Conservation (phyloP, 2,113 vertebrate species). For the Thunnus thynnus region DNA sequence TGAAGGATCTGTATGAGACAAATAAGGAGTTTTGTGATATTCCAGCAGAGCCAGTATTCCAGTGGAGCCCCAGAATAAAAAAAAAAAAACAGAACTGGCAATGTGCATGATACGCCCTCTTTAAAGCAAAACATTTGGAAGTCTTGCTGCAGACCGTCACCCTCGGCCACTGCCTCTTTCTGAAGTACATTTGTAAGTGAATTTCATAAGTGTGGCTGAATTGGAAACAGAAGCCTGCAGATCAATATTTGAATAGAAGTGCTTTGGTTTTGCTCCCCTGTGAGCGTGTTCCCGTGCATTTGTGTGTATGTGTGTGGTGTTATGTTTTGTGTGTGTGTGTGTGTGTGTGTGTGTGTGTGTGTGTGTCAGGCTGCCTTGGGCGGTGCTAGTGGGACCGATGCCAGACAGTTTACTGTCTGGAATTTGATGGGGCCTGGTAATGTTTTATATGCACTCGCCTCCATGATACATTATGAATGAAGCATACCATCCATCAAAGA, state of each 20-base stretch:
- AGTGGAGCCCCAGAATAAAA: too few species aligned
- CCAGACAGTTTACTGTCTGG: slow-evolving; percentile 73
- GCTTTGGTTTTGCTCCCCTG: slow-evolving; percentile 61
- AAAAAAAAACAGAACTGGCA: too few species aligned
- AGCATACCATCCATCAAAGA: slow-evolving; percentile 60
- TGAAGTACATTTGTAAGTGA: slow-evolving; percentile 62
- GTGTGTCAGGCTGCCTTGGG: slow-evolving; percentile 48
- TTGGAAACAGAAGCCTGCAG: slow-evolving; percentile 66
- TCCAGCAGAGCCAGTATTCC: too few species aligned
- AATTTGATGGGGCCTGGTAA: slow-evolving; percentile 70
- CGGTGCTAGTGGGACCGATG: slow-evolving; percentile 60
- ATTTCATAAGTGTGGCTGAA: slow-evolving; percentile 67
- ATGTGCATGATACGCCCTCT: too few species aligned
- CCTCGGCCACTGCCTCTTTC: slow-evolving; percentile 21
- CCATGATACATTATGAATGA: slow-evolving; percentile 74
- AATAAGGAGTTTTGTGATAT: too few species aligned
- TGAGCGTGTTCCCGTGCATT: slow-evolving; percentile 4
- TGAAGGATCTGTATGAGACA: too few species aligned
- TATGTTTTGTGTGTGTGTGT: slow-evolving; percentile 41
- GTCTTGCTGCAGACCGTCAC: slow-evolving; percentile 6
- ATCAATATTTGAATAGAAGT: slow-evolving; percentile 79
- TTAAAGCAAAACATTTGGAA: background rate
- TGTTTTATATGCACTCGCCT: slow-evolving; percentile 65
- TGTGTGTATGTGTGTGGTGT: slow-evolving; percentile 13
- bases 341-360: slow-evolving; percentile 36